Evolutionary conservation across 2,797 vertebrate species (phyloP).

Genomic region (Acrocephalus scirpaceus): DNA sequence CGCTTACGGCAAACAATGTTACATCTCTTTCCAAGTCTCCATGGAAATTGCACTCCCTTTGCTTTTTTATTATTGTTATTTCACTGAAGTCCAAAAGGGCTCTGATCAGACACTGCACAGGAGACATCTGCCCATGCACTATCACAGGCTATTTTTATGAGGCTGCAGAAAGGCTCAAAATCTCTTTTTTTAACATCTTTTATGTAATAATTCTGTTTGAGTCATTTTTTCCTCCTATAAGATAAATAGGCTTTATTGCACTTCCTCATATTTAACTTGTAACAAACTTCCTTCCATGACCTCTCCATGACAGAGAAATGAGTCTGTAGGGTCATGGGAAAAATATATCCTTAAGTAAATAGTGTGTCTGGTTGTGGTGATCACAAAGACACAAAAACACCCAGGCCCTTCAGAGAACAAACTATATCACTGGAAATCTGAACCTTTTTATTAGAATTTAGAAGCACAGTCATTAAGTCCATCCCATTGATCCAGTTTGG

Average conservation of each 20-base stretch:
- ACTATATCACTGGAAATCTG: not conserved
- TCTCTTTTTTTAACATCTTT: not conserved
- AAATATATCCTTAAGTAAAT: constrained; percentile 25
- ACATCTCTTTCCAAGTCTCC: constrained; percentile 55
- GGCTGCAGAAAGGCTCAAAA: not conserved
- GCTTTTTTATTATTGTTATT: constrained; percentile 3
- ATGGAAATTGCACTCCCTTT: constrained; percentile 47
- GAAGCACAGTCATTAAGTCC: not conserved
- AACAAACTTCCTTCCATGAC: not conserved
- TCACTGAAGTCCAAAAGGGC: constrained; percentile 5
- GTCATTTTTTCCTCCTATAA: not conserved
- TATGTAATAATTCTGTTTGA: not conserved
- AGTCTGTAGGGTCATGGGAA: constrained; percentile 44
- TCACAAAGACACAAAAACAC: not conserved
- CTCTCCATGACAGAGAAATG: not conserved
- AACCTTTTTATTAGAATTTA: not conserved
- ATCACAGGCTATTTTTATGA: not conserved
- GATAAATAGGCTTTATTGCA: constrained; percentile 3
- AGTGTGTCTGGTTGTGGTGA: not conserved
- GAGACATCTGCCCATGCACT: not conserved
- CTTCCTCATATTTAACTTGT: constrained; percentile 7
- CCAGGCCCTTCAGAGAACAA: not conserved
- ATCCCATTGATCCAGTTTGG: not conserved
- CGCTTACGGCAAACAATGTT: constrained; percentile 9
- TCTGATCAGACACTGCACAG: constrained; percentile 5